Conservation (phyloP, 2,113 vertebrate genomes). For the Dasyprocta punctata region DNA sequence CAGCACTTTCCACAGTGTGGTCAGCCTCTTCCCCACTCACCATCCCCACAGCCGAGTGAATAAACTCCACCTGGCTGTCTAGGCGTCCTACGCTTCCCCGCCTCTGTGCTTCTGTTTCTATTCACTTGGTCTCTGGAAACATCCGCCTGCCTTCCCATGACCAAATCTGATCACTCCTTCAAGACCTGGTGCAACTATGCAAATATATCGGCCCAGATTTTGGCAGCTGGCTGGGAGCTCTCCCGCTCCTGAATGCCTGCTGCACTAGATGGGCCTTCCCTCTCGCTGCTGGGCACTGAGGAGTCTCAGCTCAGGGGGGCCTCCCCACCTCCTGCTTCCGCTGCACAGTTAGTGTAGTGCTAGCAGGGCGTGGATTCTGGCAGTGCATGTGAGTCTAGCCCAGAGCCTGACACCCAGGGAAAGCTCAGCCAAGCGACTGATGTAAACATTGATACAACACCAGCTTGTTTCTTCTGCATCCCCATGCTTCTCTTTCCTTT, state of each 20-base stretch:
- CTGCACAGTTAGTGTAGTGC: too few relatives aligned
- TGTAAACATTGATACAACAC: rapidly evolving
- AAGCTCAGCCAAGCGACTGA: background rate
- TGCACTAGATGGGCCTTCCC: background rate
- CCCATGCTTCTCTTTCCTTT: background rate
- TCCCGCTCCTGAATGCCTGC: background rate
- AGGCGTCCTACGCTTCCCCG: rapidly evolving
- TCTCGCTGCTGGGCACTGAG: too few relatives aligned
- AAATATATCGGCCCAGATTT: too few relatives aligned
- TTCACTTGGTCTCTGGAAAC: background rate
- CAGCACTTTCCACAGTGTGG: background rate
- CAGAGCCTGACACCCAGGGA: rapidly evolving
- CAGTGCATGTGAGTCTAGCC: background rate
- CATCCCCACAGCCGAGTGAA: background rate
- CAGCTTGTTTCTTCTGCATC: background rate
- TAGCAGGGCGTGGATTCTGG: background rate
- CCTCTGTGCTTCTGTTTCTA: background rate
- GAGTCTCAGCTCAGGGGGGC: rapidly evolving
- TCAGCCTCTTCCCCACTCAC: background rate
- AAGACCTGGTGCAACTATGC: background rate
- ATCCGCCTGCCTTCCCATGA: background rate
- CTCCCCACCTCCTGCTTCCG: rapidly evolving
- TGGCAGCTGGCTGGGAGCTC: background rate
- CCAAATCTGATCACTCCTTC: background rate
- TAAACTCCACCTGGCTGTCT: background rate